Conservation (phyloP, 2,113 vertebrate species). For the Gobius niger region DNA sequence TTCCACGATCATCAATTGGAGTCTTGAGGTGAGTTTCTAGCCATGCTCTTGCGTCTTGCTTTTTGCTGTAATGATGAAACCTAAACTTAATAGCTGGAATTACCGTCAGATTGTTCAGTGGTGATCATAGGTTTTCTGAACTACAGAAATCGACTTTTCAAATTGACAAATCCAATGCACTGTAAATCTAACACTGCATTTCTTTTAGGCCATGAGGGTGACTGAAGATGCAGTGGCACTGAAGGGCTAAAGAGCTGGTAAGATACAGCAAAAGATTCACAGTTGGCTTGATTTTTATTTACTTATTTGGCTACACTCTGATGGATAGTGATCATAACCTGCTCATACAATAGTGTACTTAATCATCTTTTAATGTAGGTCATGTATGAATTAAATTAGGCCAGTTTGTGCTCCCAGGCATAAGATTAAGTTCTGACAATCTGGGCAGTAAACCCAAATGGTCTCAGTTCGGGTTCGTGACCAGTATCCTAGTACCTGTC, state of each 20-base stretch:
- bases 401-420: too few relatives aligned
- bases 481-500: not conserved
- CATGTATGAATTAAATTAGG: too few relatives aligned
- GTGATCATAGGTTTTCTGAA: constrained; percentile 85
- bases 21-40: not conserved
- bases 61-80: constrained; percentile 45
- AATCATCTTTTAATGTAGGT: too few relatives aligned
- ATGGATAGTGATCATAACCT: too few relatives aligned
- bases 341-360: too few relatives aligned
- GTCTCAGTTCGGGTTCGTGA: too few relatives aligned
- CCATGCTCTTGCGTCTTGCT: not conserved
- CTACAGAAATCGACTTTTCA: not conserved
- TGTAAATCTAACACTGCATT: not conserved
- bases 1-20: too few relatives aligned
- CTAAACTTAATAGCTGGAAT: constrained; percentile 79
- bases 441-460: too few relatives aligned
- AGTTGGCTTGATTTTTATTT: too few relatives aligned
- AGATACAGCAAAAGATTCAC: not conserved
- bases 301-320: too few relatives aligned
- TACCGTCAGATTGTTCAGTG: constrained; percentile 88
- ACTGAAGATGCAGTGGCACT: not conserved
- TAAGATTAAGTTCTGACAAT: too few relatives aligned
- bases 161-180: not conserved
- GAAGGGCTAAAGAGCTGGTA: not conserved
- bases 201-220: not conserved